A percentile compares a stretch with the other conserved stretches of the same genome.
phyloP scores from a whole-genome alignment of 2,113 vertebrate genomes.

The Sminthopsis crassicaudata region DNA sequence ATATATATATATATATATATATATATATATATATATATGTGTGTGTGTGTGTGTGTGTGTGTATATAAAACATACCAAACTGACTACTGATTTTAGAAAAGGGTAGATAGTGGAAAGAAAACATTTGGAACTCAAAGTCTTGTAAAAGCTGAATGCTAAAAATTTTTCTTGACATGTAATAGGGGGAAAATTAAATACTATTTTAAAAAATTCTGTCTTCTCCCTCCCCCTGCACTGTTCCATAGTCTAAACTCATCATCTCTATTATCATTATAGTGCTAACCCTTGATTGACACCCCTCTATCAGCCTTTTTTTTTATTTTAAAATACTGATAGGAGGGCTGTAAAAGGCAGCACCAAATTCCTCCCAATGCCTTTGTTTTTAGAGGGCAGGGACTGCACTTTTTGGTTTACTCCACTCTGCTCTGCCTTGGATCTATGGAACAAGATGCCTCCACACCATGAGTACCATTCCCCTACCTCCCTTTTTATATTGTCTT shows the following conservation, averaged over 20 bases:
- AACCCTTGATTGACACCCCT: neutral
- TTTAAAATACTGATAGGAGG: neutral
- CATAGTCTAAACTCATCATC: neutral
- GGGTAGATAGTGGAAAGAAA: no score
- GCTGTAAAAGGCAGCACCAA: neutral
- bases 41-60: no score
- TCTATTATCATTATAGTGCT: neutral
- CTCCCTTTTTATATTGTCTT: neutral
- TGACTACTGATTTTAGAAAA: no score
- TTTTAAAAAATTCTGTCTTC: neutral
- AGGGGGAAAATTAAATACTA: no score
- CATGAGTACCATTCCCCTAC: no score
- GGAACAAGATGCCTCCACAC: neutral
- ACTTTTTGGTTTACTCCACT: neutral
- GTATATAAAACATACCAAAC: no score
- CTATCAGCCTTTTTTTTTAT: neutral
- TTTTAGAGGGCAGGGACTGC: neutral
- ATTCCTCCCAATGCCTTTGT: neutral
- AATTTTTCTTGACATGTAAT: no score
- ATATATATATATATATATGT: no score
- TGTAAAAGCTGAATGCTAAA: no score
- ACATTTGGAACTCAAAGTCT: no score
- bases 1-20: no score
- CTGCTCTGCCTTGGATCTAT: neutral
- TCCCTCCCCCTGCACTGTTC: neutral